A percentile compares a stretch with the other conserved stretches of the same genome.
Conservation (phyloP, 37 sponge, comb jelly and placozoan species). For the Spongilla lacustris region DNA sequence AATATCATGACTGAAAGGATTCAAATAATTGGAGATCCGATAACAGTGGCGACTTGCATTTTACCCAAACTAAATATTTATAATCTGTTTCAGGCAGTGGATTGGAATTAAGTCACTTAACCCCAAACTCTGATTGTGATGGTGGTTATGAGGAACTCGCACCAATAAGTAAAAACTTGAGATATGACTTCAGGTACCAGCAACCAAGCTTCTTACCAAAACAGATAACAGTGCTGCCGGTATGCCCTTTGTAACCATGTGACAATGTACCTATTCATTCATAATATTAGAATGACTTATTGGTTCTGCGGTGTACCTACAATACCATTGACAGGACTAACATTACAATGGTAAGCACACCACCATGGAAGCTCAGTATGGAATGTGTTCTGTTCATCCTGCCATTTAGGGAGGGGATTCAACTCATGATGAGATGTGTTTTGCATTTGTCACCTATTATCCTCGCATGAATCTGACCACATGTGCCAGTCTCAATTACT, state of each 20-base stretch:
- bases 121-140: not conserved
- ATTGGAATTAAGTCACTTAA: not conserved
- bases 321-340: not conserved
- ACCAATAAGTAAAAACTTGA: not conserved
- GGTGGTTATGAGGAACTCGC: not conserved
- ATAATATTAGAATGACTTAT: conserved; percentile 3
- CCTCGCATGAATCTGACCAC: conserved; percentile 4
- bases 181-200: conserved; percentile 25
- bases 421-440: conserved; percentile 37
- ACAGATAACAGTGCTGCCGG: conserved; percentile 24
- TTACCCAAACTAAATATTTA: too few relatives aligned
- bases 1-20: not conserved
- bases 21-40: too few relatives aligned
- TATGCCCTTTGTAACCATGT: not conserved
- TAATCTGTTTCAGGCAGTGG: conserved; percentile 22
- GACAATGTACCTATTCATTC: not conserved
- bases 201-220: not conserved
- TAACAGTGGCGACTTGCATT: too few relatives aligned
- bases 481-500: not conserved
- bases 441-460: conserved; percentile 21
- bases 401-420: conserved; percentile 29
- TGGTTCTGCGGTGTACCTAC: conserved; percentile 15
- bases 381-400: not conserved
- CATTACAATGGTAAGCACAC: conserved; percentile 6
- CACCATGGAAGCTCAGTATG: not conserved